Evolutionary conservation across 2,888 invertebrate species (phyloP), one percentile per base, ranked within the genome.

Genomic region (Volucella inflata): DNA sequence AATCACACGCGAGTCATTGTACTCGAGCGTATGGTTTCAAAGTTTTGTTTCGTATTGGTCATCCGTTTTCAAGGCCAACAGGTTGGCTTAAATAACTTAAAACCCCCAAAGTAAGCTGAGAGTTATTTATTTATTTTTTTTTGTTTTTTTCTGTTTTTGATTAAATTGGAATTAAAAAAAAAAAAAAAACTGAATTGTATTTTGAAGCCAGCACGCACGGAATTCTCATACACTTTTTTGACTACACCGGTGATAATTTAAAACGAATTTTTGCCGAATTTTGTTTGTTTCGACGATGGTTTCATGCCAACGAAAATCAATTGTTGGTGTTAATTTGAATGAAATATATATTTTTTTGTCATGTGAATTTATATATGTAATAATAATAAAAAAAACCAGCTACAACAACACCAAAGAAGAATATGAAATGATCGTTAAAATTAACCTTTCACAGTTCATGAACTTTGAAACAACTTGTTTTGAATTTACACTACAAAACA

Each of bases 1-100:
- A 64, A 60, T 53, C 53, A 62, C 59, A 50, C 55, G 30, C 57
- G 51, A 84, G 84, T 84, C 84, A 84, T 84, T 84, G 84, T 74
- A 84, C 84, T 68, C 68, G 48, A 38, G 21, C 11, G 65, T 67
- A 51, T 38, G 60, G 57, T 64, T 10, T 48, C 55, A 55, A 64
- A 57, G 48, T 51, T 65, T 51, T 62, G 57, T 14, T 74, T 57
- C 17, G 68, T 79, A 42, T 75, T 79, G 79, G 75, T 75, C 84
- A 84, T 68, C 65, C 53, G 48, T 57, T 68, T 79, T 84, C 79
- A 84, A 84, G 84, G 84, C 84, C 84, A 84, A 84, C 84, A 74
- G 77, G 82, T 82, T 82, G 65, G 42, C 57, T 79, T 44, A 44
- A 75, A 75, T 51, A 68, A 74, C 74, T 71, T 65, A 14, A 74